Evolutionary conservation across 2,888 invertebrate genomes (phyloP), one percentile per base, ranked within the genome.

Genomic region (Drosophila maculinotata): DNA sequence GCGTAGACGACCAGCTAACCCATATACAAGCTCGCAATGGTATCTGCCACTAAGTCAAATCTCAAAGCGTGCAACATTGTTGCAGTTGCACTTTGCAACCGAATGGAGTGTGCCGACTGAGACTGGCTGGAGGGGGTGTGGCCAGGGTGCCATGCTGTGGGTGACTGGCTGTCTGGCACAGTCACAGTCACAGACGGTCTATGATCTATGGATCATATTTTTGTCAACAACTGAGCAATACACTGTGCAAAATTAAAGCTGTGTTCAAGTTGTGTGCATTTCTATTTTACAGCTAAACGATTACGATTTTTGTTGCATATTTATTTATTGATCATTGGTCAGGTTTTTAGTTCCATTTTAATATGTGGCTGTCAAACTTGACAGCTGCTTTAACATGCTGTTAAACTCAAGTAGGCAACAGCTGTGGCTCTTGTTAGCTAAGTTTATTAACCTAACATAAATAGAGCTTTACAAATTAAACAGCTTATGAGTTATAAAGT

Each of bases 1-100:
- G 74, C 69, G 74, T 64, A 44, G 33, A 38, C 30, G 14, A 28
- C 23, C 28, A 17, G 45, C 57, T 47, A 65, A 59, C 38, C 57
- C 45, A 69, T 54, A 52, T 67, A 23, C 20, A 35, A n/a, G 15
- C 45, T 25, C 15, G 35, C 30, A 42, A 52, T 51, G 4, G 17
- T 51, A 38, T 39, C 51, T 51, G 41, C 31, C 36, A 42, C 35
- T 12, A 38, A 15, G 17, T 25, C 14, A 31, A 44, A 42, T 26
- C 28, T 6, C 35, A 36, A 25, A 41, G 44, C 28, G 26, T 66
- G 65, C 65, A 65, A 65, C 65, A 26, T 51, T 57, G 66, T 66
- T 66, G 66, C 48, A 57, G 30, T 56, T 54, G 54, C 58, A 41
- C 17, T 31, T 23, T 9, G 44, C 52, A 23, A 25, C 25, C 12